Evolutionary conservation across 53 echinoderm and acorn worm genomes (phyloP).

Genomic region (Holothuria scabra): DNA sequence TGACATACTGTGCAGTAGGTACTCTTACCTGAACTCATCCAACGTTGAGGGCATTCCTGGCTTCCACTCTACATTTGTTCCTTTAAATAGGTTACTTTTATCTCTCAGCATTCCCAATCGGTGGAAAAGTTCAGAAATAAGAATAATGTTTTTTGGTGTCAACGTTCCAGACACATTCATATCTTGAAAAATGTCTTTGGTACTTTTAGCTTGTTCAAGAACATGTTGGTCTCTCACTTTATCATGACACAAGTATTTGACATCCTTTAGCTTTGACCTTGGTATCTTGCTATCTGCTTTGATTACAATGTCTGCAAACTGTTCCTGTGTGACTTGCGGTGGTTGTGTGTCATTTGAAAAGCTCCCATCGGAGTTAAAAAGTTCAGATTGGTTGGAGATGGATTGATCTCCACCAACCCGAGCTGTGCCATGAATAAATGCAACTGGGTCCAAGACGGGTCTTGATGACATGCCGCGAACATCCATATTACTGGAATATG

Average conservation of each 20-base stretch:
- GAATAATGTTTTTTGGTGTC: not conserved
- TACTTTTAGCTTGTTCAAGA: slow-evolving; percentile 1
- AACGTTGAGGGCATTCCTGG: too few relatives aligned
- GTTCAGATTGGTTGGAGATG: too few relatives aligned
- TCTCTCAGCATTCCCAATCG: slow-evolving; percentile 21
- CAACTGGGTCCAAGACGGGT: too few relatives aligned
- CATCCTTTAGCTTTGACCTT: not conserved
- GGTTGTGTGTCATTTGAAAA: not conserved
- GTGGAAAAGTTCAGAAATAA: slow-evolving; percentile 14
- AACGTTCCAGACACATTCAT: not conserved
- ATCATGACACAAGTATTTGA: not conserved
- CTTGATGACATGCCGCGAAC: too few relatives aligned
- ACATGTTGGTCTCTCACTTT: not conserved
- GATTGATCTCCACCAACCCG: too few relatives aligned
- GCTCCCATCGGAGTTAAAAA: too few relatives aligned
- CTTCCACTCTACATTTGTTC: slow-evolving; percentile 7
- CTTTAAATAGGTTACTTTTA: not conserved
- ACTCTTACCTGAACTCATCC: too few relatives aligned
- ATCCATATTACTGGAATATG: too few relatives aligned
- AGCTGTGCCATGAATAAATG: too few relatives aligned
- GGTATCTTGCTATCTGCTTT: not conserved
- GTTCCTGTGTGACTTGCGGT: slow-evolving; percentile 3
- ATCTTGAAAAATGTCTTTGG: slow-evolving; percentile 15
- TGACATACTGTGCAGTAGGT: too few relatives aligned
- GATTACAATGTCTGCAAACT: slow-evolving; percentile 11